Evolutionary conservation across 2,888 invertebrate genomes (phyloP).

Genomic region (Dryocosmus kuriphilus): DNA sequence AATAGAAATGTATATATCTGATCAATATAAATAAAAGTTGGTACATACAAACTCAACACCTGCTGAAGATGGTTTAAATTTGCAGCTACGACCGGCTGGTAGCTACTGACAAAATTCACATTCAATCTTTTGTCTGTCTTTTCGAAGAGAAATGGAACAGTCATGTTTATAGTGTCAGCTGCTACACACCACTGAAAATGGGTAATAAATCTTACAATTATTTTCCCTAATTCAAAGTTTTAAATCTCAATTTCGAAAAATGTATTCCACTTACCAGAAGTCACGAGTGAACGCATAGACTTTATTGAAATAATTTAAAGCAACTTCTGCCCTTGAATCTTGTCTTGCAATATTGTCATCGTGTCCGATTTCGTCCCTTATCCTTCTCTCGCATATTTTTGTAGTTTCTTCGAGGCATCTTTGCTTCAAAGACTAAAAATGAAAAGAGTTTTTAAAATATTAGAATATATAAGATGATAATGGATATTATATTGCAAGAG

Average conservation of each 20-base stretch:
- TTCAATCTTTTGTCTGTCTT: slow-evolving; percentile 42
- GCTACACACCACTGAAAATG: slow-evolving; percentile 65
- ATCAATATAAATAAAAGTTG: slow-evolving; percentile 20
- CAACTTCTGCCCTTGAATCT: slow-evolving; percentile 61
- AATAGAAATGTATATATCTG: slow-evolving; percentile 36
- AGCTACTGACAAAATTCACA: slow-evolving; percentile 49
- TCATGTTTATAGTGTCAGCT: slow-evolving; percentile 60
- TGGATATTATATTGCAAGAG: not conserved
- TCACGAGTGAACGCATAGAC: slow-evolving; percentile 69
- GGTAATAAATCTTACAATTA: slow-evolving; percentile 4
- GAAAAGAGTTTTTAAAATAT: slow-evolving; percentile 30
- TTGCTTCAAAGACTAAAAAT: slow-evolving; percentile 62
- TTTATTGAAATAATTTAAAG: slow-evolving; percentile 68
- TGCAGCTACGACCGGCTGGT: slow-evolving; percentile 64
- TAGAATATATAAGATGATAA: slow-evolving; percentile 13
- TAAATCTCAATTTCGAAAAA: not conserved
- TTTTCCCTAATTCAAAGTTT: not conserved
- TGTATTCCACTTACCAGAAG: slow-evolving; percentile 59
- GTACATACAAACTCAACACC: slow-evolving; percentile 64
- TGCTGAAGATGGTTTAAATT: slow-evolving; percentile 65
- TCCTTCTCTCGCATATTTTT: slow-evolving; percentile 54
- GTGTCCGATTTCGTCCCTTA: slow-evolving; percentile 60
- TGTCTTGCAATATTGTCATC: slow-evolving; percentile 55
- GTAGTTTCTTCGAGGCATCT: slow-evolving; percentile 57
- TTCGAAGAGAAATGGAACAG: slow-evolving; percentile 62